Evolutionary conservation across 2,113 vertebrate genomes (phyloP), one percentile per base, ranked within the genome.

Genomic region (Oplegnathus fasciatus): DNA sequence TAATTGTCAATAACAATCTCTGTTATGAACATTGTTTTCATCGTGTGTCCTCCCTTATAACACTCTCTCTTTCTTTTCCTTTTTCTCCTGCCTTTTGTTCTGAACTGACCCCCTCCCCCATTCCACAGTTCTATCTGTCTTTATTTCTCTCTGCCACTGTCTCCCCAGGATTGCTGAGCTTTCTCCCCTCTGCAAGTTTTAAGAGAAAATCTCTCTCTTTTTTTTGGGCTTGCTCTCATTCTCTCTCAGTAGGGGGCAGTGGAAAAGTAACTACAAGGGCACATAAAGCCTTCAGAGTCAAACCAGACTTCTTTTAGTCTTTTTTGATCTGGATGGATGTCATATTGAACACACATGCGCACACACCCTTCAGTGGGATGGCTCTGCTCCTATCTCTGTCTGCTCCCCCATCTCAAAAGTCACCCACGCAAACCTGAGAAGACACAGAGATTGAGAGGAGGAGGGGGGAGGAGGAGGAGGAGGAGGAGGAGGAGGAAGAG

Each of bases 251-350:
- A 89, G 85, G 91, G 89, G 89, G 89, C 86, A 91, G 86, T 86
- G 84, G 73, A 88, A 92, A 91, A 92, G 89, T 90, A 91, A 93
- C 93, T 91, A 89, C 85, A 93, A 94, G 94, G 92, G 78, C 92
- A 89, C 78, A 76, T 60, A 77, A 84, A 93, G 87, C 77, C 94
- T 92, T 92, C 87, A 89, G 87, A 93, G 90, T 92, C 86, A 86
- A 91, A 90, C 84, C 81, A 87, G 88, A 87, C 82, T 89, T 93
- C 86, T 91, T 92, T 93, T 92, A 90, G 89, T 91, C 88, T 90
- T 91, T 90, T 93, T 88, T 91, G 76, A 91, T 91, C 80, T 88
- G 90, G 82, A 78, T 90, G 58, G 69, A 93, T 92, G 86, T 88
- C 88, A 91, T 88, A 87, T 89, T 81, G 85, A 90, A 84, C 83